phyloP scores from a whole-genome alignment of 2,797 vertebrate genomes.

The Harpagifer antarcticus region DNA sequence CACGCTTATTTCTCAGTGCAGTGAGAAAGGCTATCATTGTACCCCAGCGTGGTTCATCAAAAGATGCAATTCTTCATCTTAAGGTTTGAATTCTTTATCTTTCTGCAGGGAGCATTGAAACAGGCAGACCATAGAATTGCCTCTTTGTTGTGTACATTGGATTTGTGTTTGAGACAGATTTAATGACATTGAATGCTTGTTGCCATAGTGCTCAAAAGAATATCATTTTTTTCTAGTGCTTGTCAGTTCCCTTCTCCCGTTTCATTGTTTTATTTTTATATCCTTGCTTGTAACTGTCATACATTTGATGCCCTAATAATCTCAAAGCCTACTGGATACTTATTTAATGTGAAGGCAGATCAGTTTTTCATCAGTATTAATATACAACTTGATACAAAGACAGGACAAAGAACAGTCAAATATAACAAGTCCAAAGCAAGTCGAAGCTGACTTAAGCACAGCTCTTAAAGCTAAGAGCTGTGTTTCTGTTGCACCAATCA shows the following conservation, averaged over 20 bases:
- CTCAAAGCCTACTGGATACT: conserved; percentile 11
- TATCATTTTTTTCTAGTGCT: conserved; percentile 14
- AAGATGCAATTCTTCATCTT: conserved; percentile 58
- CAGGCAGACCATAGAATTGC: conserved; percentile 67
- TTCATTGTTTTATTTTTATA: conserved; percentile 19
- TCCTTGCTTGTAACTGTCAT: conserved; percentile 25
- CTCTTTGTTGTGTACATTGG: conserved; percentile 64
- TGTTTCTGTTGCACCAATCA: conserved; percentile 13
- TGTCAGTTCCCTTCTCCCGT: conserved; percentile 28
- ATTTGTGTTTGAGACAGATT: conserved; percentile 71
- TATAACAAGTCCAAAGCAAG: not conserved
- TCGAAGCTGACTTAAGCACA: not conserved
- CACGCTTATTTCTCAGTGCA: conserved; percentile 51
- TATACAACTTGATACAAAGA: not conserved
- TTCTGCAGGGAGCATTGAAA: conserved; percentile 61
- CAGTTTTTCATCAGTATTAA: conserved; percentile 13
- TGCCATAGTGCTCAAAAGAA: conserved; percentile 57
- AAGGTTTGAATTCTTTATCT: conserved; percentile 61
- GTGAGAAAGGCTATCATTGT: conserved; percentile 53
- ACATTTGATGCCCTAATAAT: conserved; percentile 32
- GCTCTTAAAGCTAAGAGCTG: not conserved
- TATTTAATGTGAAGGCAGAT: conserved; percentile 30
- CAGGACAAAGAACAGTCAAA: not conserved
- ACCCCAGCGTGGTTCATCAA: conserved; percentile 55
- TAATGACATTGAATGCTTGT: conserved; percentile 63